Evolutionary conservation across 2,113 vertebrate genomes (phyloP).

Genomic region (Leptobrachium ailaonicum): DNA sequence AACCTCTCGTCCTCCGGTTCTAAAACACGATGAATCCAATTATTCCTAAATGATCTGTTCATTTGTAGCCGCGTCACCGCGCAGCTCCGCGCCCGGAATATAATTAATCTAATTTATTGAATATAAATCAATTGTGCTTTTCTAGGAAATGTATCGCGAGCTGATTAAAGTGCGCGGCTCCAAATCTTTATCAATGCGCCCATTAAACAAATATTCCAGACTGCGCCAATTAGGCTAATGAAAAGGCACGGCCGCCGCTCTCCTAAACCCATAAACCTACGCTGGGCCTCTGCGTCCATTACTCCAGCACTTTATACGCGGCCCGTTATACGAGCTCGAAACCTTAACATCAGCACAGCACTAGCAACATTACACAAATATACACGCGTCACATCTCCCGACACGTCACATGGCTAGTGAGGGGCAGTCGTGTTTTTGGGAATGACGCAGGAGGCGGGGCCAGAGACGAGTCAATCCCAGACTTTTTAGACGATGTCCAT

Average conservation of each 20-base stretch:
- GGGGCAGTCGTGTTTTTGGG: too few relatives aligned
- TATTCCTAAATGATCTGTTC: constrained; percentile 8
- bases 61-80: background rate
- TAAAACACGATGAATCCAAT: constrained; percentile 15
- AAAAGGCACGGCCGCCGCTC: background rate
- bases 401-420: too few relatives aligned
- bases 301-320: too few relatives aligned
- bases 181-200: constrained; percentile 37
- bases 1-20: background rate
- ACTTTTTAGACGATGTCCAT: too few relatives aligned
- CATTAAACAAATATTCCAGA: constrained; percentile 15
- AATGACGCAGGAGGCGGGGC: too few relatives aligned
- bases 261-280: too few relatives aligned
- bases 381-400: too few relatives aligned
- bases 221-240: constrained; percentile 15
- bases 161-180: constrained; percentile 25
- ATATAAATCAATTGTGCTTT: constrained; percentile 27
- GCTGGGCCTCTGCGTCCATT: too few relatives aligned
- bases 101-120: constrained; percentile 34
- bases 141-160: constrained; percentile 26
- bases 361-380: too few relatives aligned
- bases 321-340: too few relatives aligned
- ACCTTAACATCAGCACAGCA: too few relatives aligned
- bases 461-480: too few relatives aligned
- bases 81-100: background rate